Evolutionary conservation across 2,113 vertebrate species (phyloP).

Genomic region (Oncorhynchus masou): DNA sequence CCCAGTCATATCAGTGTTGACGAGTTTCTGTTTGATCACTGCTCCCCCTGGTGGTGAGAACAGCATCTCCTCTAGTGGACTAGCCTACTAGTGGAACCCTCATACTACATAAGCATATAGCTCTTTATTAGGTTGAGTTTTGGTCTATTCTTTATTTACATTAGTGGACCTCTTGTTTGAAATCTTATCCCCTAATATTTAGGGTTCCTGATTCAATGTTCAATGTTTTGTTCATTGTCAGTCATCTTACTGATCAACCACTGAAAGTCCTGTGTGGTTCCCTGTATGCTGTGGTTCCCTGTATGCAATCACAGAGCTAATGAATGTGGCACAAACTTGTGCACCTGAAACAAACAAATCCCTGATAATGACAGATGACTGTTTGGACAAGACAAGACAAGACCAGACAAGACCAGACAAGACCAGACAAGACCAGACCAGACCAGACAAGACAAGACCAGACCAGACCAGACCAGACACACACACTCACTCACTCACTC

Average conservation of each 20-base stretch:
- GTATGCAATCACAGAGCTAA: background rate
- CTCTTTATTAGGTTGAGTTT: background rate
- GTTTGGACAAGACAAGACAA: background rate
- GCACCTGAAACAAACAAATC: background rate
- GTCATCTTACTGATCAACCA: background rate
- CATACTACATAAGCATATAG: background rate
- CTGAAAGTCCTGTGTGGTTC: background rate
- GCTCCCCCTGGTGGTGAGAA: too few relatives aligned
- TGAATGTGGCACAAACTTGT: background rate
- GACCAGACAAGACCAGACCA: too few relatives aligned
- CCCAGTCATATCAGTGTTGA: too few relatives aligned
- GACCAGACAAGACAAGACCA: too few relatives aligned
- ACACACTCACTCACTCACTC: too few relatives aligned
- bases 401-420: too few relatives aligned
- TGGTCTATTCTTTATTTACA: background rate
- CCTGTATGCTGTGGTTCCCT: background rate
- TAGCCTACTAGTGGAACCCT: too few relatives aligned
- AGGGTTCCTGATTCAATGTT: background rate
- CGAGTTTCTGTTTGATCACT: too few relatives aligned
- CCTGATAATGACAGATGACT: background rate
- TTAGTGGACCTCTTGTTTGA: too few relatives aligned
- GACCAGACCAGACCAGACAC: too few relatives aligned
- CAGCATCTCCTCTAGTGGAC: too few relatives aligned
- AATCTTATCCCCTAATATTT: background rate
- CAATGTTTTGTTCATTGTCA: background rate